Percentiles rank a stretch among this genome's conserved stretches.
Conservation (phyloP, 2,113 vertebrate species). For the Hirundichthys speculiger region DNA sequence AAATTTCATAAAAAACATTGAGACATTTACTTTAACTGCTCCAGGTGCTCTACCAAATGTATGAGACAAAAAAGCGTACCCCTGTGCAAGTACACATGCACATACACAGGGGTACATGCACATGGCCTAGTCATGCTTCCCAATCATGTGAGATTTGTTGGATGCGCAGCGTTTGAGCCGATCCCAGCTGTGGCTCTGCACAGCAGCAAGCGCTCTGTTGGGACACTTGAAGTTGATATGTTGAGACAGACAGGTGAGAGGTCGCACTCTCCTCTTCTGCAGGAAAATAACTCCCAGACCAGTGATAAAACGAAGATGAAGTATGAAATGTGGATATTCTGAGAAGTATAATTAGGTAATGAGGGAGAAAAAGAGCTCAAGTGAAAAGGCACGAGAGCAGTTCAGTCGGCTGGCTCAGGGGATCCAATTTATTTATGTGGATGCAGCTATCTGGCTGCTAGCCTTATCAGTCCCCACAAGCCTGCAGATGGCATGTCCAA, state of each 20-base stretch:
- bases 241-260: constrained; percentile 38
- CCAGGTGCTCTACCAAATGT: no score
- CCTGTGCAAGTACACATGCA: no score
- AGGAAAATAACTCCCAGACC: background rate
- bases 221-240: constrained; percentile 28
- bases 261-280: constrained; percentile 6
- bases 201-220: constrained; percentile 5
- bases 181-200: constrained; percentile 11
- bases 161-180: background rate
- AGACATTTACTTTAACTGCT: no score
- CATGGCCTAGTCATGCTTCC: no score
- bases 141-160: background rate
- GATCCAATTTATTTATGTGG: background rate
- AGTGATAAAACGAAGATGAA: constrained; percentile 9
- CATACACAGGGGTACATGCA: no score
- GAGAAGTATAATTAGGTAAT: constrained; percentile 22
- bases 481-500: background rate
- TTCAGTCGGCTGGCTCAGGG: constrained; percentile 9
- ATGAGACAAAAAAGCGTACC: no score
- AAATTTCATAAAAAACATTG: no score
- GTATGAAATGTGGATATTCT: constrained; percentile 24
- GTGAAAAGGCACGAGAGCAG: constrained; percentile 6
- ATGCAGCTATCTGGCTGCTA: background rate
- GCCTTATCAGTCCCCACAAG: background rate
- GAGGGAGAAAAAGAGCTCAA: constrained; percentile 7